These are phyloP conservation scores for Protobothrops flavoviridis DNA, from an alignment of 2,113 vertebrate species.

Conservation along the genomic window DNA sequence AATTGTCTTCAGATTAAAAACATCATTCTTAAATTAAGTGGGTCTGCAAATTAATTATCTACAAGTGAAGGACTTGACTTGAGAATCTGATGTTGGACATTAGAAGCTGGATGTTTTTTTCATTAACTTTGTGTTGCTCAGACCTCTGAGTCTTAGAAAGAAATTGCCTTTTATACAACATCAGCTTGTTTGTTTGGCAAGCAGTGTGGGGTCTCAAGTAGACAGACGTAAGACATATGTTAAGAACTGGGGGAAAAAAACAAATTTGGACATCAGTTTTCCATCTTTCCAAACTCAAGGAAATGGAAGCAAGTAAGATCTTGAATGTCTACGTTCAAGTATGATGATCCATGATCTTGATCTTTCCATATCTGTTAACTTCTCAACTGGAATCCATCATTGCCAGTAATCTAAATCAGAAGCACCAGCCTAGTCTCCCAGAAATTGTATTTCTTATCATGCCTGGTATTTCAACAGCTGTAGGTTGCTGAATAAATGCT, in stretches of 20 bases:
- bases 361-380: background rate
- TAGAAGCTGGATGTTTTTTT: background rate
- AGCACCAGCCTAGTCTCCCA: background rate
- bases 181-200: background rate
- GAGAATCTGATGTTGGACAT: background rate
- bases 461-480: background rate
- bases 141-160: background rate
- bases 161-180: background rate
- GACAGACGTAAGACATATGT: background rate
- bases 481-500: background rate
- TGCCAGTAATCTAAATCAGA: constrained; percentile 1
- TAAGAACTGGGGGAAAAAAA: background rate
- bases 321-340: background rate
- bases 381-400: constrained; percentile 1
- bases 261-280: background rate
- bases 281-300: background rate
- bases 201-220: background rate
- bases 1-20: background rate
- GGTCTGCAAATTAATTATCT: background rate
- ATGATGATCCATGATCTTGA: background rate
- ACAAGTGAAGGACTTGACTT: background rate
- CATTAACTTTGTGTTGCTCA: background rate
- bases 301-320: background rate
- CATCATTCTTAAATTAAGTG: background rate
- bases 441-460: background rate